Conservation (phyloP, 2,113 vertebrate species). For the Talpa occidentalis region DNA sequence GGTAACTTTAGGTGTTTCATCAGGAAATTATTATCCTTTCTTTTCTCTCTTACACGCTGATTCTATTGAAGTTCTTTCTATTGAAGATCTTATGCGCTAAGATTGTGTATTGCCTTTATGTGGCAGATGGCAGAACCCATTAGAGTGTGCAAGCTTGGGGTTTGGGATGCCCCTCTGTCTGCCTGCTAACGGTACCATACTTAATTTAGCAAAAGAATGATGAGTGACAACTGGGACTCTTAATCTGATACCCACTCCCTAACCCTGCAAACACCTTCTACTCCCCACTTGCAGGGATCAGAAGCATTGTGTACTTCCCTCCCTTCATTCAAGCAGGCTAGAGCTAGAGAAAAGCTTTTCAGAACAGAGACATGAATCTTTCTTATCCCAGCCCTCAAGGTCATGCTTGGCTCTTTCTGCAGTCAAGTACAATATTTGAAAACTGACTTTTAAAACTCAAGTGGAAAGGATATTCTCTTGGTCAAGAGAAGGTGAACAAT, state of each 20-base stretch:
- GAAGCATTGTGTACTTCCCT: neutral
- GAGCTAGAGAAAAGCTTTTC: slow-evolving; percentile 26
- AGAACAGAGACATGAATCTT: neutral
- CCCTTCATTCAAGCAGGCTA: neutral
- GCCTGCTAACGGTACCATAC: no score
- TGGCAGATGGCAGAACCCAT: no score
- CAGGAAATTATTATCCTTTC: no score
- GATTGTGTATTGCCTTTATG: no score
- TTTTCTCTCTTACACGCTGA: no score
- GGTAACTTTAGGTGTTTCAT: no score
- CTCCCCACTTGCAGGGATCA: neutral
- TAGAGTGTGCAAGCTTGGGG: no score
- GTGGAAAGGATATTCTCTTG: neutral
- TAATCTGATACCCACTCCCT: neutral
- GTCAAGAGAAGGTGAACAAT: neutral
- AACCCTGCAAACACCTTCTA: neutral
- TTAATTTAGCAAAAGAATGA: neutral
- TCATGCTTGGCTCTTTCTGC: neutral
- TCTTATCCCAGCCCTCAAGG: neutral
- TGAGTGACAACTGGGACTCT: neutral
- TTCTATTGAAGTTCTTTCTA: no score
- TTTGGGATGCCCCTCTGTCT: no score
- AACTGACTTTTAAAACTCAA: neutral
- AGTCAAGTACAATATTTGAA: neutral
- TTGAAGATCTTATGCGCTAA: no score